Evolutionary conservation across 1,140 invertebrate species (phyloP).

Genomic region (Phymastichus coffea): DNA sequence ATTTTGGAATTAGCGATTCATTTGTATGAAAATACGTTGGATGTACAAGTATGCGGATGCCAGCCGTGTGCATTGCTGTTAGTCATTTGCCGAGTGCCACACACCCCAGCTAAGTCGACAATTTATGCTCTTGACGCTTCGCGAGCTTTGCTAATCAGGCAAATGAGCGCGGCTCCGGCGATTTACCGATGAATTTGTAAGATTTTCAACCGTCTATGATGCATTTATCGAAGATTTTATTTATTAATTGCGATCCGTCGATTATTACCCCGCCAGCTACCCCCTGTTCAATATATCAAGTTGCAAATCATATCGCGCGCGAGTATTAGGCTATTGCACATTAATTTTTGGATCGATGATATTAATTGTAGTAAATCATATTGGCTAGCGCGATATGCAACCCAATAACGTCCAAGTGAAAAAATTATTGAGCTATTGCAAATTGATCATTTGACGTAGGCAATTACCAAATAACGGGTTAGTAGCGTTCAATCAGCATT

Average conservation of each 20-base stretch:
- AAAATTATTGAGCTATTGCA: too few relatives aligned
- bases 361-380: too few relatives aligned
- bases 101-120: not conserved
- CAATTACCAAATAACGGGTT: too few relatives aligned
- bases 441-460: too few relatives aligned
- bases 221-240: not conserved
- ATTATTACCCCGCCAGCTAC: too few relatives aligned
- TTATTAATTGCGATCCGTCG: not conserved
- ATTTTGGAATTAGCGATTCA: conserved; percentile 24
- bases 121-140: conserved; percentile 1
- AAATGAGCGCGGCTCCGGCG: not conserved
- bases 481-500: too few relatives aligned
- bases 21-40: conserved; percentile 14
- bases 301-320: too few relatives aligned
- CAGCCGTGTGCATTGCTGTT: not conserved
- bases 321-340: too few relatives aligned
- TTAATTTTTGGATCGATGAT: too few relatives aligned
- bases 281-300: too few relatives aligned
- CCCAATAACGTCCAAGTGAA: too few relatives aligned
- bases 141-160: not conserved
- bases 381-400: too few relatives aligned
- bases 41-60: not conserved
- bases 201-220: not conserved
- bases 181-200: not conserved
- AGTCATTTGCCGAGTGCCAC: conserved; percentile 1